Conservation (phyloP, 35 echinoderm and acorn worm genomes). For the Diadema setosum region DNA sequence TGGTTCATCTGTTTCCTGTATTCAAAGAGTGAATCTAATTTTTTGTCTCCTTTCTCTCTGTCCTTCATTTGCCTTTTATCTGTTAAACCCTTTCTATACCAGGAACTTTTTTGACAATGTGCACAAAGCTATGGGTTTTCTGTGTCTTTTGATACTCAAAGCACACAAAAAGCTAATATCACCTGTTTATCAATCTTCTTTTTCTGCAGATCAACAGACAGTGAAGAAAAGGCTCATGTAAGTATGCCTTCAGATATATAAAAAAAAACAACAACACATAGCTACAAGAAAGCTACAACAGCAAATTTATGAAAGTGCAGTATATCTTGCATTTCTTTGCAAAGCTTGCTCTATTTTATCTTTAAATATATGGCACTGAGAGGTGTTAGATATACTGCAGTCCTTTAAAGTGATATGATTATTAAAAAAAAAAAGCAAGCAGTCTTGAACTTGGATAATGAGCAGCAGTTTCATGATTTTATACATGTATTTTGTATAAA, state of each 20-base stretch:
- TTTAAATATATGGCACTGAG: too few species aligned
- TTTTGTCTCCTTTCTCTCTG: background rate
- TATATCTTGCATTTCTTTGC: background rate
- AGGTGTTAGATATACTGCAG: too few species aligned
- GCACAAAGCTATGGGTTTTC: background rate
- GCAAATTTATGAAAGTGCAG: background rate
- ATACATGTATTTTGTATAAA: too few species aligned
- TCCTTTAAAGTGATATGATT: too few species aligned
- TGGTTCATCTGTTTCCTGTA: too few species aligned
- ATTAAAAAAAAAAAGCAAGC: too few species aligned
- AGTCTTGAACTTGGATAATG: too few species aligned
- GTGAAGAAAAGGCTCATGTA: slow-evolving; percentile 66
- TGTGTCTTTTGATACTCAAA: background rate
- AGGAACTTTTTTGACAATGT: background rate
- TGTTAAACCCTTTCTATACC: background rate
- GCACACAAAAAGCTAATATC: background rate
- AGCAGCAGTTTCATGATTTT: too few species aligned
- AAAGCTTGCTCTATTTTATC: background rate
- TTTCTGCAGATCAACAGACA: slow-evolving; percentile 48
- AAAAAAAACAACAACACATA: background rate
- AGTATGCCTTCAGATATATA: background rate
- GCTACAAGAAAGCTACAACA: background rate
- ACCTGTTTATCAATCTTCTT: background rate
- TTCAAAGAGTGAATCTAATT: background rate
- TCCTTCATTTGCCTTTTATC: background rate